Base-by-base conservation (phyloP, 1,140 invertebrate genomes). In the Euura lappo region DNA sequence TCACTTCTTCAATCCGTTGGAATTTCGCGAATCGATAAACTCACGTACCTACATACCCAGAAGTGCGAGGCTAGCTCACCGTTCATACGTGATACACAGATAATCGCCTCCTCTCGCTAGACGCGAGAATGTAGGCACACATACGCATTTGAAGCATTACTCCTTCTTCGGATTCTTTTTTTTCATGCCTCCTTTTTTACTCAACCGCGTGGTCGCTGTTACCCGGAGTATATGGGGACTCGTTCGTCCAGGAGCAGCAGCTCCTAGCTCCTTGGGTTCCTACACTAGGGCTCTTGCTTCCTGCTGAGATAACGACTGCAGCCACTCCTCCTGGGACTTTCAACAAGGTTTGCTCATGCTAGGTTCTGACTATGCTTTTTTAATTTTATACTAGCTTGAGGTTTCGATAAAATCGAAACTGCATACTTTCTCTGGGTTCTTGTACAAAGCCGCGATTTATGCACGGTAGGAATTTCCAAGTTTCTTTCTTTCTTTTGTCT, bases 291-390 rank as follows among this genome's bases (percentile, higher is more conserved):
- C 51, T n/a, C 3, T 6, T n/a, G 51, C 51, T 60, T 60, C 51
- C 51, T 60, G 51, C 51, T 60, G 51, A 60, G 51, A 60, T 60
- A 60, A 60, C 51, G 51, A 60, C 51, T 60, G 51, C 51, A 60
- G 51, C 51, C 13, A 60, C 51, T 51, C 47, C 47, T 51, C 47
- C n/a, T 2, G 11, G 47, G 11, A 51, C 47, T 60, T 6, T 60
- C 8, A 60, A 8, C 51, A 28, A 60, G 51, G 3, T n/a, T 60
- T 3, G 6, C 13, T n/a, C 8, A 60, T 8, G 8, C 51, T 60
- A 60, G 51, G 51, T 8, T 60, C 13, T 60, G 51, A n/a, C 51
- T 60, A 28, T 28, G 1, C 28, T 28, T 28, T 28, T 28, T 28
- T 28, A 28, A 28, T 28, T 28, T 28, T 28, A 28, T 28, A 28